A percentile compares a stretch with the other conserved stretches of the same genome.
Conservation (phyloP, 1,140 invertebrate genomes). For the Eufriesea mexicana region DNA sequence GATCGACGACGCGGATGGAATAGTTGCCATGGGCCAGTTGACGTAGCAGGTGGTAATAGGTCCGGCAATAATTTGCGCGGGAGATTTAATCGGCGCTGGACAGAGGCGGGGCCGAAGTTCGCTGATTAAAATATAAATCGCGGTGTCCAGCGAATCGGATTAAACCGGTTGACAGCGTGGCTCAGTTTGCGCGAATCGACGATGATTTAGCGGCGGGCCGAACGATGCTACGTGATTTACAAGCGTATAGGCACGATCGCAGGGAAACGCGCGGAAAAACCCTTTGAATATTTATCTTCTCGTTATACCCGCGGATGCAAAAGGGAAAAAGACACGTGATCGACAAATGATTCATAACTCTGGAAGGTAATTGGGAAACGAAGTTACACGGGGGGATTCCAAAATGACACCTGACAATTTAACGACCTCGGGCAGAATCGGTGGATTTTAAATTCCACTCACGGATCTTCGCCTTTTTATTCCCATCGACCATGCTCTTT, state of each 20-base stretch:
- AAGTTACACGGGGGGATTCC: neutral
- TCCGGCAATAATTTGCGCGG: slow-evolving; percentile 50
- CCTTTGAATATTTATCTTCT: neutral
- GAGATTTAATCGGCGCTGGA: slow-evolving; percentile 60
- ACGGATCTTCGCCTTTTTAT: too few species aligned
- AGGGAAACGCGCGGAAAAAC: neutral
- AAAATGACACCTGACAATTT: neutral
- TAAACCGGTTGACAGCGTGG: slow-evolving; percentile 52
- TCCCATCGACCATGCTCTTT: too few species aligned
- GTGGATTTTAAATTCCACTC: too few species aligned
- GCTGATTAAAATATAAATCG: slow-evolving; percentile 74
- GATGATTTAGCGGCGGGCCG: slow-evolving; percentile 40
- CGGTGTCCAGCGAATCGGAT: slow-evolving; percentile 59
- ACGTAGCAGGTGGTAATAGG: slow-evolving; percentile 54
- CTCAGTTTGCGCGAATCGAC: slow-evolving; percentile 36
- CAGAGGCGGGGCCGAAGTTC: slow-evolving; percentile 38
- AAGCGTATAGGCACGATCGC: neutral
- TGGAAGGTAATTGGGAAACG: neutral
- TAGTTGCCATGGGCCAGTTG: neutral
- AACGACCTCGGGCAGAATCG: too few species aligned
- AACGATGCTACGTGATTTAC: slow-evolving; percentile 44
- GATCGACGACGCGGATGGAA: neutral
- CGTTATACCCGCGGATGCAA: neutral
- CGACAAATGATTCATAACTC: neutral
- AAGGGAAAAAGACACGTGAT: neutral